A percentile compares a stretch with the other conserved stretches of the same genome.
These are phyloP conservation scores for Drosophila prostipennis DNA, from an alignment of 2,888 invertebrate genomes.

Conservation along the genomic window DNA sequence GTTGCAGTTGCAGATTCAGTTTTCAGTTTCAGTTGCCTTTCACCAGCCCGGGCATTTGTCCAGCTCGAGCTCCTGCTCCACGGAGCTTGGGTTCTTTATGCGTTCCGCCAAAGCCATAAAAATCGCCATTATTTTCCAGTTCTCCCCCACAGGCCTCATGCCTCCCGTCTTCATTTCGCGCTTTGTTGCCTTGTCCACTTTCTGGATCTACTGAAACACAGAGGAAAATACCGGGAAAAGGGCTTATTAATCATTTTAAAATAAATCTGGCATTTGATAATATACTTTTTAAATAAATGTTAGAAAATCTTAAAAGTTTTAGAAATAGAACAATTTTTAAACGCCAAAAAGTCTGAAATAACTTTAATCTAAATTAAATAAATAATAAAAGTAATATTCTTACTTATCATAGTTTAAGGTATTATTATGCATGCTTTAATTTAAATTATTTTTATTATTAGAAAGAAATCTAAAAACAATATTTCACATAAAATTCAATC, in stretches of 20 bases:
- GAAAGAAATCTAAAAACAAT: background rate
- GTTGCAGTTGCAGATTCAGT: conserved; percentile 57
- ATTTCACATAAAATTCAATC: rapidly evolving
- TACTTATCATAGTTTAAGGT: too few species aligned
- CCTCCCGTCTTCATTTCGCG: conserved; percentile 48
- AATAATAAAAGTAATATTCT: too few species aligned
- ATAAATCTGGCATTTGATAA: background rate
- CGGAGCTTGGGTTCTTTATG: conserved; percentile 58
- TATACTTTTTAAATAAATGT: too few species aligned
- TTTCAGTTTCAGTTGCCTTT: conserved; percentile 52
- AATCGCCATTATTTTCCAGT: conserved; percentile 65
- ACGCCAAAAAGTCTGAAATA: too few species aligned
- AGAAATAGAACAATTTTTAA: too few species aligned
- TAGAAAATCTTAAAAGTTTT: too few species aligned
- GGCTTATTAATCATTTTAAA: background rate
- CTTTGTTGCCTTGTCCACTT: conserved; percentile 49
- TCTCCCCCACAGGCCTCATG: conserved; percentile 12
- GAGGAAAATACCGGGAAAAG: conserved; percentile 8
- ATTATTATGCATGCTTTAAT: too few species aligned
- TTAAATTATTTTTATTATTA: too few species aligned
- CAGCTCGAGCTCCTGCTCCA: conserved; percentile 28
- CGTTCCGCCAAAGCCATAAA: conserved; percentile 74
- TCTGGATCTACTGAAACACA: conserved; percentile 1
- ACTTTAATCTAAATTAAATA: too few species aligned
- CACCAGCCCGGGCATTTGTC: conserved; percentile 48